These are phyloP conservation scores for Astyanax mexicanus DNA, from an alignment of 2,797 vertebrate genomes.

Conservation along the genomic window DNA sequence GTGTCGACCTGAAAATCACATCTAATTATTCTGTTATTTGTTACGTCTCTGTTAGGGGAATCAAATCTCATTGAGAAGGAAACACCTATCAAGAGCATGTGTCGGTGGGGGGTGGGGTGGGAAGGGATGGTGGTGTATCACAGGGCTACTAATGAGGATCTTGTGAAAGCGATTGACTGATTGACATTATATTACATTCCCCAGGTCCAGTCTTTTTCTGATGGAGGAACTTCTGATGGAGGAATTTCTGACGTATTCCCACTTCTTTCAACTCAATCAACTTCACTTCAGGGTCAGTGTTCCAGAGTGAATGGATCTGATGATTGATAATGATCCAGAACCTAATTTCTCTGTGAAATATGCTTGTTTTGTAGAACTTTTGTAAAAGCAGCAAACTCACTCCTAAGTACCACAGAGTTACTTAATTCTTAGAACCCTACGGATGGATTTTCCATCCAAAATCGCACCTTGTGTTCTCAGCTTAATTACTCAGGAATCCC, in stretches of 20 bases:
- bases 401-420: not conserved
- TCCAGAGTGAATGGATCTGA: not conserved
- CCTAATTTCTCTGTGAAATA: not conserved
- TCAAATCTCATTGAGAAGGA: constrained; percentile 50
- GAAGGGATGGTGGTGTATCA: constrained; percentile 14
- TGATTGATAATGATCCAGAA: not conserved
- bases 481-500: too few species aligned
- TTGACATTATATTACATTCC: too few species aligned
- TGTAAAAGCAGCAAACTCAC: not conserved
- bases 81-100: constrained; percentile 56
- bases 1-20: constrained; percentile 65
- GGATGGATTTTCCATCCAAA: too few species aligned
- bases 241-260: not conserved
- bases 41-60: constrained; percentile 67
- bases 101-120: constrained; percentile 14
- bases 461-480: too few species aligned
- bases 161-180: constrained; percentile 12
- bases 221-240: too few species aligned
- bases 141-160: constrained; percentile 9
- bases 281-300: constrained; percentile 17
- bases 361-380: not conserved
- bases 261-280: not conserved
- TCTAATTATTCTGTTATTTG: constrained; percentile 75
- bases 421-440: too few species aligned
- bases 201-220: constrained; percentile 20